phyloP scores from a whole-genome alignment of 2,888 invertebrate genomes.

The Leucoma salicis region DNA sequence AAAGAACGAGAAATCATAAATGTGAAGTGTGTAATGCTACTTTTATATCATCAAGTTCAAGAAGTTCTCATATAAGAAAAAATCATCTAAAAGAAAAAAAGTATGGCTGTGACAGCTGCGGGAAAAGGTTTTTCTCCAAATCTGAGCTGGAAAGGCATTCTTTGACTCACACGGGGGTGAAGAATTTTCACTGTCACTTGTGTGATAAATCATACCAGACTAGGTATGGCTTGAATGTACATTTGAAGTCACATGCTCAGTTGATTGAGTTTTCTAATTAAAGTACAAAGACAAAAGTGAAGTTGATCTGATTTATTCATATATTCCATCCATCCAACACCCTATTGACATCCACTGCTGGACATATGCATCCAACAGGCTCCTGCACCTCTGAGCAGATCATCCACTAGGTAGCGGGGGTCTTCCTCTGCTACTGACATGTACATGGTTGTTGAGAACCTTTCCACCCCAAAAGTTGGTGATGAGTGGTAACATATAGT shows the following conservation, averaged over 20 bases:
- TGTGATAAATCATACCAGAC: conserved; percentile 78
- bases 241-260: conserved; percentile 68
- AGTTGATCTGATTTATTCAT: conserved; percentile 36
- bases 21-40: conserved; percentile 75
- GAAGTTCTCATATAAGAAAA: conserved; percentile 71
- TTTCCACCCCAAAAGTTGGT: no score
- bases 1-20: conserved; percentile 69
- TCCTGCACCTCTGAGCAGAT: no score
- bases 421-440: no score
- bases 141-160: conserved; percentile 71
- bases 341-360: no score
- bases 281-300: neutral
- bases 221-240: conserved; percentile 73
- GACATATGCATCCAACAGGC: no score
- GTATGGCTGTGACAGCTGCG: conserved; percentile 70
- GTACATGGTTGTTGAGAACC: no score
- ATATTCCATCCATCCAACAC: no score
- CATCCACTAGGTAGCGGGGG: no score
- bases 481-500: no score
- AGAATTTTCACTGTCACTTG: conserved; percentile 73
- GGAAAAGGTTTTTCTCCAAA: conserved; percentile 72
- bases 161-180: conserved; percentile 72
- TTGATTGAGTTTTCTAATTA: conserved; percentile 42
- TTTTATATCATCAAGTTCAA: conserved; percentile 72
- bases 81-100: conserved; percentile 76